Conservation (phyloP, 2,888 invertebrate genomes). For the Drosophila mayaguana region DNA sequence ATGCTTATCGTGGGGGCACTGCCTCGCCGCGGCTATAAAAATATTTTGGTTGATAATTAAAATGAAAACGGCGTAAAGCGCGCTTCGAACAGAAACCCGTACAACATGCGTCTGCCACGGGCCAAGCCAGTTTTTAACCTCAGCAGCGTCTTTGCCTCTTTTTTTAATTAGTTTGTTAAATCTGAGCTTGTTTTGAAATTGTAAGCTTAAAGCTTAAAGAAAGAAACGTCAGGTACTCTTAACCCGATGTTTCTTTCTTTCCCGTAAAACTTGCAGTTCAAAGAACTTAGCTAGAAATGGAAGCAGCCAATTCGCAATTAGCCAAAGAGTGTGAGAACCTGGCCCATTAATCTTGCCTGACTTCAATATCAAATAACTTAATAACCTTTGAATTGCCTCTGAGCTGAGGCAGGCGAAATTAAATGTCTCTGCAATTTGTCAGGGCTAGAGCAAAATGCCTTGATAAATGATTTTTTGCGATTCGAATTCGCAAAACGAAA, state of each 20-base stretch:
- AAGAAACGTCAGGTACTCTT: too few species aligned
- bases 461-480: slow-evolving; percentile 67
- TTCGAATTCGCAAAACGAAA: slow-evolving; percentile 63
- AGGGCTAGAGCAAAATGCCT: slow-evolving; percentile 23
- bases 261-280: slow-evolving; percentile 54
- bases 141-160: slow-evolving; percentile 28
- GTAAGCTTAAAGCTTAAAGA: slow-evolving; percentile 33
- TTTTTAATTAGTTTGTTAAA: slow-evolving; percentile 68
- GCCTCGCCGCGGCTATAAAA: slow-evolving; percentile 67
- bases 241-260: slow-evolving; percentile 35
- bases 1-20: slow-evolving; percentile 55
- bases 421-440: slow-evolving; percentile 47
- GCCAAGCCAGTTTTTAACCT: slow-evolving; percentile 74
- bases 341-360: slow-evolving; percentile 59
- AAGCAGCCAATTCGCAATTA: slow-evolving; percentile 40
- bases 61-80: slow-evolving; percentile 70
- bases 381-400: slow-evolving; percentile 62
- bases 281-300: slow-evolving; percentile 46
- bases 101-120: slow-evolving; percentile 82
- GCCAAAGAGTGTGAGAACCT: slow-evolving; percentile 27
- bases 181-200: slow-evolving; percentile 45
- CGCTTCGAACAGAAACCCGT: slow-evolving; percentile 41
- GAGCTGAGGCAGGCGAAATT: slow-evolving; percentile 8
- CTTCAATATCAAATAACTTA: slow-evolving; percentile 65
- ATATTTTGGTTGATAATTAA: slow-evolving; percentile 78